A percentile compares a stretch with the other conserved stretches of the same genome.
Evolutionary conservation across 1,140 invertebrate genomes (phyloP).

Genomic region (Drosophila grimshawi): DNA sequence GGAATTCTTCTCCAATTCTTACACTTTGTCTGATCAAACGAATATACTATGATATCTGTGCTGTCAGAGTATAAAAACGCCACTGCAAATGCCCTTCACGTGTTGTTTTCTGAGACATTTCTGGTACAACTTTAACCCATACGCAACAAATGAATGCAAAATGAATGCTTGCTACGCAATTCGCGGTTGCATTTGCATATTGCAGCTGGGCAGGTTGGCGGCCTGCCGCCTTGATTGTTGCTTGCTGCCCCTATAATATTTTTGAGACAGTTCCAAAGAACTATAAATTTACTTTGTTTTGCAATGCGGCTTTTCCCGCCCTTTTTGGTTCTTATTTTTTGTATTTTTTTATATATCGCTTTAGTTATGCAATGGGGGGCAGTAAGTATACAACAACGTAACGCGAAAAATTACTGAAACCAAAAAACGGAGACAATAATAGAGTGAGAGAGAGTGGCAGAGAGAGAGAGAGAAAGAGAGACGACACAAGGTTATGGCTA

Average conservation of each 20-base stretch:
- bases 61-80: too few relatives aligned
- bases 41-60: too few relatives aligned
- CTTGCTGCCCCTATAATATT: background rate
- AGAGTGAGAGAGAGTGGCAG: constrained; percentile 27
- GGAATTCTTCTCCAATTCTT: too few relatives aligned
- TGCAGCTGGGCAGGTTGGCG: constrained; percentile 64
- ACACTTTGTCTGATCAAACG: too few relatives aligned
- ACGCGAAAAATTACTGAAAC: constrained; percentile 5
- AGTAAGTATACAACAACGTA: constrained; percentile 49
- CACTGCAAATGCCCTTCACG: constrained; percentile 53
- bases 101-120: constrained; percentile 17
- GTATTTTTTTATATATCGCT: constrained; percentile 45
- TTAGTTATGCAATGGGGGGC: constrained; percentile 69
- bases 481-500: constrained; percentile 12
- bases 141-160: constrained; percentile 68
- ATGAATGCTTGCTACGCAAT: constrained; percentile 70
- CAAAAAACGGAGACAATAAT: constrained; percentile 1
- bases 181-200: constrained; percentile 62
- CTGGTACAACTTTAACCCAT: constrained; percentile 54
- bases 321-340: constrained; percentile 64
- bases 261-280: constrained; percentile 52
- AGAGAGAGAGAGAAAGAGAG: constrained; percentile 6
- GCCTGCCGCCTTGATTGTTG: background rate
- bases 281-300: constrained; percentile 66
- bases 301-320: constrained; percentile 61